Base-by-base conservation (phyloP, 1,140 invertebrate genomes). In the Drosophila leontia region DNA sequence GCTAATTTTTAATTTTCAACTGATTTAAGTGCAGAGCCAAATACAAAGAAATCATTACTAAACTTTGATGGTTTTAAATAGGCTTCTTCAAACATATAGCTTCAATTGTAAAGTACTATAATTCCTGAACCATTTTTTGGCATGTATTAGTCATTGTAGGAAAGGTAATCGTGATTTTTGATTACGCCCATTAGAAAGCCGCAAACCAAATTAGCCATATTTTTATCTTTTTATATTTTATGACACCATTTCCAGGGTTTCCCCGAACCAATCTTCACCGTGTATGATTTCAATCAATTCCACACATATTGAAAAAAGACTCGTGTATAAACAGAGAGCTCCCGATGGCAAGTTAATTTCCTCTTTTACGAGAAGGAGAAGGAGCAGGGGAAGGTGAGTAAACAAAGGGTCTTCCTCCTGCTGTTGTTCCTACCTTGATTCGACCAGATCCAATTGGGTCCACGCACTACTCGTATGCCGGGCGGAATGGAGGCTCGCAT, bases 381-480 rank as follows among this genome's bases (percentile, higher is more conserved):
- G 35, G 12, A 17, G 3, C 9, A 17, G 29, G 29, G n/a, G 9
- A 35, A 12, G 80, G 71, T 74, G 60, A 63, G 35, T 85, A 82
- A 85, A 85, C 81, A 88, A 85, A 60, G 44, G 59, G 51, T 61
- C 72, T 62, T 56, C 39, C 32, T 59, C 34, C 26, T 3, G 47
- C 47, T 56, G 41, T 39, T 23, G 34, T 67, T 58, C 72, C 65
- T 93, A 94, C 94, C 94, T 93, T 95, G 96, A 90, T 96, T 94
- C 13, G 93, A 94, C 96, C 97, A 97, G 85, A 95, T 95, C 97
- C 97, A 97, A 93, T 97, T 96, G 26, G 95, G 95, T 11, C 96
- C 97, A 55, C 96, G 94, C 9, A 97, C 96, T 41, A 98, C 97
- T 78, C 97, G 93, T 62, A 97, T 92, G 17, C 97, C 97, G n/a